Base-by-base conservation (phyloP, 2,888 invertebrate genomes). In the Yponomeuta cagnagella region DNA sequence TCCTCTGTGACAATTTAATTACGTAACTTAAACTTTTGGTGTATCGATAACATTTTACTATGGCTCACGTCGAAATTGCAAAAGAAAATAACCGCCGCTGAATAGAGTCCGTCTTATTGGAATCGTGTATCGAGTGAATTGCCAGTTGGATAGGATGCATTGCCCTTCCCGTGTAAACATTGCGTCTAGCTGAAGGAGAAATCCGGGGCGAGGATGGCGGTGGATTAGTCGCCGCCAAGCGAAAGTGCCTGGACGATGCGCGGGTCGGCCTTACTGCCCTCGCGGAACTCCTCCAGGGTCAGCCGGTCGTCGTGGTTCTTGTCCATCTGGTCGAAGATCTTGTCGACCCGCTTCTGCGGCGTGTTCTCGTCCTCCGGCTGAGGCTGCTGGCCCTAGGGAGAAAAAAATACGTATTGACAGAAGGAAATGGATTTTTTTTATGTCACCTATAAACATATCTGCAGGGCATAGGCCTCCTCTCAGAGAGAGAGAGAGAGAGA, bases 291-390 rank as follows among this genome's bases (percentile, higher is more conserved):
- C 82, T 99, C 99, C 78, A 98, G 94, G 67, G 98, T 98, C 78
- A 99, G 94, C 79, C 97, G 95, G 90, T 99, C 98, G 89, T 99
- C 99, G 92, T 98, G 98, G 89, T 99, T 98, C 93, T 97, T 99
- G 92, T 99, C 99, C 98, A 98, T 98, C 87, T 98, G 98, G 89
- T 98, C 98, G 93, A 99, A 99, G 85, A 99, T 99, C 91, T 98
- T 98, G 93, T 99, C 98, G 75, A 99, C 99, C 83, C 98, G 95
- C 87, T 98, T 98, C 88, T 98, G 97, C 23, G 97, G 97, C 74
- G 97, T 97, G 86, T 97, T 97, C 82, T 97, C 97, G 82, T 97
- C 97, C 81, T 97, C 97, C 43, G 96, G 95, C 77, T 95, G 95
- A 70, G 97, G 97, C 75, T 96, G 96, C 85, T 97, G 97, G 31